Evolutionary conservation across 2,113 vertebrate species (phyloP), one percentile per base, ranked within the genome.

Genomic region (Oncorhynchus tshawytscha): DNA sequence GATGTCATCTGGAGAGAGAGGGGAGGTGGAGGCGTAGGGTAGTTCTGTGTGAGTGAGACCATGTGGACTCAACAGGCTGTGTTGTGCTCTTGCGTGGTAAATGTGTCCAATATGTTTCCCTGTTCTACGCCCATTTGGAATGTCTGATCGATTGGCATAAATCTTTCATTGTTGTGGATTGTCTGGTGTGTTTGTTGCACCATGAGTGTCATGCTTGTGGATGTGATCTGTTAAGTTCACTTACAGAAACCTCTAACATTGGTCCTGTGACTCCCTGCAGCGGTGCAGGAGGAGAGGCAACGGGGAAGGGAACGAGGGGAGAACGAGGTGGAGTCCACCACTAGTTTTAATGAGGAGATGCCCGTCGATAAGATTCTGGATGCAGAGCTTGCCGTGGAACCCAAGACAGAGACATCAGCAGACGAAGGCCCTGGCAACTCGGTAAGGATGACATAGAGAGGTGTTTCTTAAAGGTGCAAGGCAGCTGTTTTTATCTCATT

Each of bases 301-400:
- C 93, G 97, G 72, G 96, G 96, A 86, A 95, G 94, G 77, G 96
- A 99, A 84, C 92, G 95, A 59, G 94, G 94, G 0, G 97, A 99
- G 80, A 95, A 85, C 0, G 97, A 98, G 77, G 94, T 94, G 0
- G 97, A 98, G 72, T 93, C 95, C 2, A 94, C 93, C 0, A 93
- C 90, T 73, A 86, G 79, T 0, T 93, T 94, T 84, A 96, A 93
- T 0, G 97, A 97, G 75, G 97, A 98, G 48, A 99, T 99, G 97
- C 96, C 97, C 0, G 97, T 99, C 90, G 96, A 97, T 85, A 96
- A 96, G 90, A 98, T 99, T 90, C 94, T 99, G 83, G 97, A 97
- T 48, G 97, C 97, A 0, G 97, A 99, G 81, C 86, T 99, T 31
- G 96, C 97, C 0, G 96, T 98, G 0, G 97, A 99, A 75, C 96